phyloP scores from a whole-genome alignment of 1,140 invertebrate genomes.

The Heterodera carotae region DNA sequence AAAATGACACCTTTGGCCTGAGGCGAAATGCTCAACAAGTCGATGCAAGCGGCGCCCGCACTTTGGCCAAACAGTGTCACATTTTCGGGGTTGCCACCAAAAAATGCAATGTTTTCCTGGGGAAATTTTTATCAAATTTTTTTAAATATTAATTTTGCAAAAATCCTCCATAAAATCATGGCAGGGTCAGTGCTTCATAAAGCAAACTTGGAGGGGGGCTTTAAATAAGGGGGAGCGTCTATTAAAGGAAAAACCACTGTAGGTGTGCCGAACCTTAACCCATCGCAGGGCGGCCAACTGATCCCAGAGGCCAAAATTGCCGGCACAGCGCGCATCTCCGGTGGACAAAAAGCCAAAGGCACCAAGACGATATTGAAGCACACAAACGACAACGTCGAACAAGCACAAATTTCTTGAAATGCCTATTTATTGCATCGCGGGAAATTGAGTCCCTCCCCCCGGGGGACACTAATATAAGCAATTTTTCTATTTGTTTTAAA shows the following conservation, averaged over 20 bases:
- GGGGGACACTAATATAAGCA: no score
- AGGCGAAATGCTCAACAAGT: slow-evolving; percentile 51
- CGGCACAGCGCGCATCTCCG: slow-evolving; percentile 83
- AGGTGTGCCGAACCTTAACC: slow-evolving; percentile 59
- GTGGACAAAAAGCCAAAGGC: slow-evolving; percentile 71
- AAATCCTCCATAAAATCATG: no score
- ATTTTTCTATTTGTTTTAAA: slow-evolving; percentile 4
- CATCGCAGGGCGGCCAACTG: slow-evolving; percentile 88
- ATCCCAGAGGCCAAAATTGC: slow-evolving; percentile 85
- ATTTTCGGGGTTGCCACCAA: slow-evolving; percentile 67
- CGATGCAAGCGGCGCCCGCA: slow-evolving; percentile 70
- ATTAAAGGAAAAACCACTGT: no score
- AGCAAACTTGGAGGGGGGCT: no score
- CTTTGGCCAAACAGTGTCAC: slow-evolving; percentile 73
- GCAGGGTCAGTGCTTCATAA: no score
- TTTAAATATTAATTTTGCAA: no score
- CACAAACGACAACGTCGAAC: slow-evolving; percentile 89
- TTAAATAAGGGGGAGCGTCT: no score
- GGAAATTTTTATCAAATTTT: background rate
- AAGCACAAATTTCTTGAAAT: slow-evolving; percentile 67
- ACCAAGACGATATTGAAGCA: slow-evolving; percentile 91
- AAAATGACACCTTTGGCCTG: slow-evolving; percentile 27
- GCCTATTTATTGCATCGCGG: no score
- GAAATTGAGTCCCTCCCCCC: no score
- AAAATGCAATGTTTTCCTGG: slow-evolving; percentile 32